These are phyloP conservation scores for Anoplophora glabripennis DNA, from an alignment of 1,140 invertebrate genomes.

Conservation along the genomic window DNA sequence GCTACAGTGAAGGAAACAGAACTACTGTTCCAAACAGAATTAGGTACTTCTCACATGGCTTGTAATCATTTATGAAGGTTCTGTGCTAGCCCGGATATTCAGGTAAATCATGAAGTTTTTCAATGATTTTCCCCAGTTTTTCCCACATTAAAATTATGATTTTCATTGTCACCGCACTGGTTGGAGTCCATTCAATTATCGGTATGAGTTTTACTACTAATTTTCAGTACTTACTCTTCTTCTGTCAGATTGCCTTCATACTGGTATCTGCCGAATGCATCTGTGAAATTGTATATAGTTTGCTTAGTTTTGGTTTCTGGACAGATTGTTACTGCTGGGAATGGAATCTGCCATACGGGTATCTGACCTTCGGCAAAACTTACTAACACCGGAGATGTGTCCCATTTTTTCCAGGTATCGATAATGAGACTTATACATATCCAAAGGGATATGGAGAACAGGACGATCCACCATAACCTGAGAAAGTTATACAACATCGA, in stretches of 20 bases:
- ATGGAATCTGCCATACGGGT: slow-evolving; percentile 55
- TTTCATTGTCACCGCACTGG: too few relatives aligned
- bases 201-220: too few relatives aligned
- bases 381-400: slow-evolving; percentile 56
- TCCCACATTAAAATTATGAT: too few relatives aligned
- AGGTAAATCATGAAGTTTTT: too few relatives aligned
- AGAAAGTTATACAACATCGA: slow-evolving; percentile 5
- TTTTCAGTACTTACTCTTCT: slow-evolving; percentile 50
- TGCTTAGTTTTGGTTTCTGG: slow-evolving; percentile 49
- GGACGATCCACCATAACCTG: slow-evolving; percentile 53
- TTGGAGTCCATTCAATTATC: too few relatives aligned
- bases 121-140: too few relatives aligned
- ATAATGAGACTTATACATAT: slow-evolving; percentile 50
- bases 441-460: slow-evolving; percentile 50
- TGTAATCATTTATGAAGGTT: too few relatives aligned
- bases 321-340: slow-evolving; percentile 58
- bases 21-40: too few relatives aligned
- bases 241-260: slow-evolving; percentile 46
- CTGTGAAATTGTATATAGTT: slow-evolving; percentile 45
- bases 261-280: slow-evolving; percentile 25
- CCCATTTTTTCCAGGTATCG: slow-evolving; percentile 55
- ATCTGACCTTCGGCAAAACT: slow-evolving; percentile 55
- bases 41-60: too few relatives aligned
- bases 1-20: too few relatives aligned
- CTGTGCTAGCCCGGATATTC: too few relatives aligned